Evolutionary conservation across 1,140 invertebrate species (phyloP).

Genomic region (Drosophila ercepeae): DNA sequence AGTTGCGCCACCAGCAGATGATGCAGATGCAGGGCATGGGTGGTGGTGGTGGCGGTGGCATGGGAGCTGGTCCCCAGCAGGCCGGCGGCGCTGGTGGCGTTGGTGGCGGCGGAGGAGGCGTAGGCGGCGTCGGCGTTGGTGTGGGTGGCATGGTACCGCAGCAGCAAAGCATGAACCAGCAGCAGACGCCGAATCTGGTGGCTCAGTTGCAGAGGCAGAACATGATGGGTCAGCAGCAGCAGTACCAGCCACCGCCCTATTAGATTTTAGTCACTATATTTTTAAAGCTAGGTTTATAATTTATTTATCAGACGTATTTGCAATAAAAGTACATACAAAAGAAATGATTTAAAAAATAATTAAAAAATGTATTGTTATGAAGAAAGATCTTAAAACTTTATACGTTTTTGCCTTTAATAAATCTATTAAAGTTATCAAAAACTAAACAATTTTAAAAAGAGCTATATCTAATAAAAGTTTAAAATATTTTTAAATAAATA

Average conservation of each 20-base stretch:
- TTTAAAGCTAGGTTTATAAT: conserved; percentile 30
- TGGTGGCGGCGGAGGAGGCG: conserved; percentile 51
- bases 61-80: conserved; percentile 56
- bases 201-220: conserved; percentile 86
- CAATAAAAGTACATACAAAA: conserved; percentile 45
- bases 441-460: no score
- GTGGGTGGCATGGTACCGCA: conserved; percentile 57
- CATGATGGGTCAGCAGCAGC: conserved; percentile 83
- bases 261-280: conserved; percentile 55
- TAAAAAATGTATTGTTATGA: background rate
- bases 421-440: no score
- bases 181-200: conserved; percentile 86
- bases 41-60: conserved; percentile 51
- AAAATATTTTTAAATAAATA: background rate
- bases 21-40: conserved; percentile 83
- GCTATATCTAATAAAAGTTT: no score
- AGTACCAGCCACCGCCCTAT: conserved; percentile 71
- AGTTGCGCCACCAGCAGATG: conserved; percentile 83
- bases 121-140: background rate
- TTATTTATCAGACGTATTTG: conserved; percentile 69
- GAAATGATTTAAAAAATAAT: background rate
- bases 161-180: conserved; percentile 85
- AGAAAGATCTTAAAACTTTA: background rate
- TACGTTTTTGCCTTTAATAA: no score
- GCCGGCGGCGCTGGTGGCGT: conserved; percentile 37